phyloP scores from a whole-genome alignment of 2,888 invertebrate species.

The Tipula confusa region DNA sequence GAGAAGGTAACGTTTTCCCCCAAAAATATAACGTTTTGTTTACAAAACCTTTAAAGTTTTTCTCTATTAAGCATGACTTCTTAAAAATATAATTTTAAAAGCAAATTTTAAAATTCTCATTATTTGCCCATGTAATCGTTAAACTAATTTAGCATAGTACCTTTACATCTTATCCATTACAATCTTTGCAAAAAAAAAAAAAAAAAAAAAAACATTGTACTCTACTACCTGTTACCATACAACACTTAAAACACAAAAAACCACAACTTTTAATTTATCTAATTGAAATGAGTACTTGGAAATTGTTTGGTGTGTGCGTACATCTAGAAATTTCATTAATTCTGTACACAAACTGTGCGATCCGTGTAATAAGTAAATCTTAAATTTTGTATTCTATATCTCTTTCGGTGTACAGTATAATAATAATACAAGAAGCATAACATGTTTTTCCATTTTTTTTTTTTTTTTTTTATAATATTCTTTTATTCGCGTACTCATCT shows the following conservation, averaged over 20 bases:
- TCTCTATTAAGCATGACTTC: too few species aligned
- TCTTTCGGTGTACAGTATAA: not conserved
- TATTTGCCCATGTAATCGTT: too few species aligned
- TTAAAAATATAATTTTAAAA: not conserved
- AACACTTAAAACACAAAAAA: not conserved
- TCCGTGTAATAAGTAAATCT: not conserved
- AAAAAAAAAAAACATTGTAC: not conserved
- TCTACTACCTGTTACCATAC: not conserved
- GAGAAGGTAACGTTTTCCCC: too few species aligned
- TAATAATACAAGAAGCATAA: conserved; percentile 3
- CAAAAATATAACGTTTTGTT: too few species aligned
- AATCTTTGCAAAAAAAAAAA: too few species aligned
- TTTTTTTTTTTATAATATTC: not conserved
- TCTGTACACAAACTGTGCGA: not conserved
- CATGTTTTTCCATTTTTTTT: not conserved
- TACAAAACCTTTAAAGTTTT: too few species aligned
- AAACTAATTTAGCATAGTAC: not conserved
- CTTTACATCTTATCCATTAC: too few species aligned
- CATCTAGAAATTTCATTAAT: not conserved
- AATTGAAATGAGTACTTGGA: not conserved
- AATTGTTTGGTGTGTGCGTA: not conserved
- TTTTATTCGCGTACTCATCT: not conserved
- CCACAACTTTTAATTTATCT: conserved; percentile 20
- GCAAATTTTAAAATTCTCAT: not conserved
- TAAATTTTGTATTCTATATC: not conserved